phyloP scores from a whole-genome alignment of 2,113 vertebrate genomes.

The Cyphomyrus plagiostoma region DNA sequence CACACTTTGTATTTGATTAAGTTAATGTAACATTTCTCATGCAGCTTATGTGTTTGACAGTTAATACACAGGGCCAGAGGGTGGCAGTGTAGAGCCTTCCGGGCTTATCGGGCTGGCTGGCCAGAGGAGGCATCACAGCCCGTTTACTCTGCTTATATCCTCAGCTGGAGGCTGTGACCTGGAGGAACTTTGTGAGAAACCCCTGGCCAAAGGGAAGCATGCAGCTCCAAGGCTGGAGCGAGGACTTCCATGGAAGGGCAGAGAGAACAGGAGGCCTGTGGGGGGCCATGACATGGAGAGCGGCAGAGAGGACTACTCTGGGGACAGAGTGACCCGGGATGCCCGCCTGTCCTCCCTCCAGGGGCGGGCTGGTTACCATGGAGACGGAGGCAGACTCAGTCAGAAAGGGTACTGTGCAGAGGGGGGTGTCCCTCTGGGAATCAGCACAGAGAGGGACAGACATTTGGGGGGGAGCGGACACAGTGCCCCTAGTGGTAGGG shows the following conservation, averaged over 20 bases:
- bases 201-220: not conserved
- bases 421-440: not conserved
- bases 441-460: not conserved
- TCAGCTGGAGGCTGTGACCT: slow-evolving; percentile 8
- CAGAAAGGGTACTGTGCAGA: not conserved
- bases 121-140: not conserved
- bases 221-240: not conserved
- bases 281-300: not conserved
- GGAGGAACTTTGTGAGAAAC: not conserved
- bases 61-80: not conserved
- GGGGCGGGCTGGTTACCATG: not conserved
- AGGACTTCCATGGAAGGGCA: not conserved
- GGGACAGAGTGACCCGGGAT: not conserved
- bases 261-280: not conserved
- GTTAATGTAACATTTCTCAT: not conserved
- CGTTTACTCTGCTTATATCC: not conserved
- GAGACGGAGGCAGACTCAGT: not conserved
- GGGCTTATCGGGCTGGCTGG: not conserved
- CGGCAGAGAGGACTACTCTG: not conserved
- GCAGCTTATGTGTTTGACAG: not conserved
- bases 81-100: not conserved
- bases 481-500: not conserved
- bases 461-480: not conserved
- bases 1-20: not conserved
- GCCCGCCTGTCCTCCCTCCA: not conserved